Evolutionary conservation across 2,888 invertebrate genomes (phyloP).

Genomic region (Agapetus fuscipes): DNA sequence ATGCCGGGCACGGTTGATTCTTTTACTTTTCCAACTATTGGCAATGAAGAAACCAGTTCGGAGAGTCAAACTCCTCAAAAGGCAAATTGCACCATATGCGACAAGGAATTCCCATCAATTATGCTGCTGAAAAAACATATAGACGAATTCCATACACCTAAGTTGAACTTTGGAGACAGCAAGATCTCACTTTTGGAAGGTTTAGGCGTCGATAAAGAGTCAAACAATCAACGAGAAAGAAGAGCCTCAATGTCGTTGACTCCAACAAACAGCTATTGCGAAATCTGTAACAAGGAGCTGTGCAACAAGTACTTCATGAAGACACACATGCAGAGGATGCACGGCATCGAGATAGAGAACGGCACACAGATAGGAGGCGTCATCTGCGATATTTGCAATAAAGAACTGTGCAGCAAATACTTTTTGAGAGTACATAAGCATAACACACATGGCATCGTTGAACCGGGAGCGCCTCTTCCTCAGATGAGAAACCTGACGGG

Average conservation of each 20-base stretch:
- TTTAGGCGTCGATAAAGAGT: constrained; percentile 21
- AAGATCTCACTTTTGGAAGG: constrained; percentile 11
- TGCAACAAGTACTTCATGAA: constrained; percentile 99
- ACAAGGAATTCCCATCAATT: constrained; percentile 43
- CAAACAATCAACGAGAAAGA: constrained; percentile 36
- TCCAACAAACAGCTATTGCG: constrained; percentile 84
- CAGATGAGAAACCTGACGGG: constrained; percentile 20
- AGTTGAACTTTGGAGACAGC: constrained; percentile 26
- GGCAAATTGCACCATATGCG: constrained; percentile 33
- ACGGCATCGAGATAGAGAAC: constrained; percentile 88
- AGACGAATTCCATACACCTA: constrained; percentile 52
- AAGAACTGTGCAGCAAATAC: constrained; percentile 96
- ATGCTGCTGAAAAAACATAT: constrained; percentile 61
- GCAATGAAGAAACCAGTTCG: constrained; percentile 27
- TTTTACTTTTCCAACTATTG: constrained; percentile 19
- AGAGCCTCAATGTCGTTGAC: constrained; percentile 52
- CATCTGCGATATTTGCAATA: constrained; percentile 95
- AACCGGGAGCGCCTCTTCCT: constrained; percentile 55
- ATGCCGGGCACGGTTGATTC: constrained; percentile 33
- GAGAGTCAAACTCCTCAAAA: constrained; percentile 32
- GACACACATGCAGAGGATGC: constrained; percentile 99
- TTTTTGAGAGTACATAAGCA: constrained; percentile 96
- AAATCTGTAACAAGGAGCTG: constrained; percentile 96
- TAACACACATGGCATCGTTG: constrained; percentile 93
- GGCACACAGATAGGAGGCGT: constrained; percentile 89